phyloP scores from a whole-genome alignment of 2,113 vertebrate genomes.

The Anseranas semipalmata region DNA sequence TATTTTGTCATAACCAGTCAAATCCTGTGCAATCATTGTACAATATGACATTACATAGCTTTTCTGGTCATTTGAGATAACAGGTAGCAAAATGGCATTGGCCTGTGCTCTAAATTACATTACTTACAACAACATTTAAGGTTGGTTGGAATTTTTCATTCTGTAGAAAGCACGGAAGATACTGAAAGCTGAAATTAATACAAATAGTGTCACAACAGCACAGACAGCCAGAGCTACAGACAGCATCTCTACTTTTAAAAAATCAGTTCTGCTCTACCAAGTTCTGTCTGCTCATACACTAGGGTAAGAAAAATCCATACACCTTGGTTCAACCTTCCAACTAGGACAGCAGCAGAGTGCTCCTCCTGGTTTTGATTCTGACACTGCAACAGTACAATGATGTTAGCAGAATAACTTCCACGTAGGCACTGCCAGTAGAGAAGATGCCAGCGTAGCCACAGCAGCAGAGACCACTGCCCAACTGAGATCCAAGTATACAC shows the following conservation, averaged over 20 bases:
- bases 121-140: neutral
- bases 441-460: neutral
- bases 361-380: neutral
- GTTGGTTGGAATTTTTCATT: neutral
- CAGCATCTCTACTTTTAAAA: neutral
- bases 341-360: neutral
- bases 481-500: neutral
- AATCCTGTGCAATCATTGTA: neutral
- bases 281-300: rapidly evolving
- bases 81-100: neutral
- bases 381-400: neutral
- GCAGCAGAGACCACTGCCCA: neutral
- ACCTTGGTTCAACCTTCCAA: neutral
- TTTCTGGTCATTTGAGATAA: neutral
- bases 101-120: neutral
- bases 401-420: neutral
- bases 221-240: neutral
- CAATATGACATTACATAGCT: neutral
- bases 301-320: neutral
- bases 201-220: neutral
- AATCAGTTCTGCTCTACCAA: neutral
- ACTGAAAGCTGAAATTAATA: neutral
- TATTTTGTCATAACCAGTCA: neutral
- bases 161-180: neutral
- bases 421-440: neutral